These are phyloP conservation scores for Andrena trimmerana DNA, from an alignment of 2,888 invertebrate genomes.

Conservation along the genomic window DNA sequence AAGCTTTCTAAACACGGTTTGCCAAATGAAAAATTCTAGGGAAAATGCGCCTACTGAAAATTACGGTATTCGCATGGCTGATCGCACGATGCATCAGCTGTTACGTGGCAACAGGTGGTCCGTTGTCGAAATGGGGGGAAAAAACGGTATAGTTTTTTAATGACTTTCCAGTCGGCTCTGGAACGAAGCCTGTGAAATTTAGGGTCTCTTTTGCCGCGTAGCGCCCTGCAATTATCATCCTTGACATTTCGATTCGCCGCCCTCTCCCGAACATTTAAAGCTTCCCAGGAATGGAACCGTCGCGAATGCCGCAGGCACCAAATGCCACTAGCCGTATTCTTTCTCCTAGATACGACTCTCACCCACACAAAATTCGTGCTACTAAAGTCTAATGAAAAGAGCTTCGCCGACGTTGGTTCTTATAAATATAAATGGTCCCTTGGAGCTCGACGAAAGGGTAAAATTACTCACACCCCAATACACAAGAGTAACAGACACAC, in stretches of 20 bases:
- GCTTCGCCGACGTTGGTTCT: too few species aligned
- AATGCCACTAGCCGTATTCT: too few species aligned
- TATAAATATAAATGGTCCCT: too few species aligned
- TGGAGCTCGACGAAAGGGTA: too few species aligned
- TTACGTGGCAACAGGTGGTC: conserved; percentile 70
- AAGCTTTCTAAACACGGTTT: not conserved
- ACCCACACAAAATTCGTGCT: too few species aligned
- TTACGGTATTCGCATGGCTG: conserved; percentile 52
- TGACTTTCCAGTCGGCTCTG: conserved; percentile 14
- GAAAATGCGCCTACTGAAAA: conserved; percentile 36
- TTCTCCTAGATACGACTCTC: too few species aligned
- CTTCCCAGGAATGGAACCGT: too few species aligned
- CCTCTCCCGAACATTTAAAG: not conserved
- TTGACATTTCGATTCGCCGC: conserved; percentile 3
- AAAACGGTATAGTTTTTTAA: conserved; percentile 31
- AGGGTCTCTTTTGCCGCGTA: not conserved
- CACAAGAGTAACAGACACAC: not conserved
- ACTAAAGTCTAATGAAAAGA: too few species aligned
- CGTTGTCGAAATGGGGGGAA: conserved; percentile 56
- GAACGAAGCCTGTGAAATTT: conserved; percentile 14
- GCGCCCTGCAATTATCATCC: not conserved
- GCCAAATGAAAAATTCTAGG: conserved; percentile 1
- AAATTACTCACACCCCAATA: too few species aligned
- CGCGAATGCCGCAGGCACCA: too few species aligned
- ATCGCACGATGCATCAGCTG: conserved; percentile 57